Evolutionary conservation across 2,797 vertebrate species (phyloP).

Genomic region (Alca torda): DNA sequence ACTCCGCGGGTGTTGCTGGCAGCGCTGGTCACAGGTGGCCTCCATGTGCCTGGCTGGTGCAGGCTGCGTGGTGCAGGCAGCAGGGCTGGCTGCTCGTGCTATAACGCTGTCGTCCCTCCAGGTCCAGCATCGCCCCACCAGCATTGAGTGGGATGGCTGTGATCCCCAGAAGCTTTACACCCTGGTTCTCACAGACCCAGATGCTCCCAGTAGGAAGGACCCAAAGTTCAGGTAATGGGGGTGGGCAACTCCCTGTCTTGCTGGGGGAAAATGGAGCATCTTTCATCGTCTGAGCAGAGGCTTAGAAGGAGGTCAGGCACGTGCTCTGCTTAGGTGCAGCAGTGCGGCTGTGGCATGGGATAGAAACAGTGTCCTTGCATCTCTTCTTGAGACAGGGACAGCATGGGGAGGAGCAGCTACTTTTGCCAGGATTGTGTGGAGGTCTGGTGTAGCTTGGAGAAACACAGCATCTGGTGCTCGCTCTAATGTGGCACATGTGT

Average conservation of each 20-base stretch:
- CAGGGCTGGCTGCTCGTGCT: not conserved
- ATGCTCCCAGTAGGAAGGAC: slow-evolving; percentile 90
- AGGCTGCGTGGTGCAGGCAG: not conserved
- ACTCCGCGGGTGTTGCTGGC: not conserved
- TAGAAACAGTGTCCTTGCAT: not conserved
- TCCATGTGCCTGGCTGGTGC: not conserved
- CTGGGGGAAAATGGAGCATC: not conserved
- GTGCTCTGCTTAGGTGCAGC: rapidly evolving
- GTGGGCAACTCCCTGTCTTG: not conserved
- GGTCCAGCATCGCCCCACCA: slow-evolving; percentile 78
- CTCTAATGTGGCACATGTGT: rapidly evolving
- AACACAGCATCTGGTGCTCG: not conserved
- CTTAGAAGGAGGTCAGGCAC: not conserved
- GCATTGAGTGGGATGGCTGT: slow-evolving; percentile 88
- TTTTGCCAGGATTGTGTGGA: not conserved
- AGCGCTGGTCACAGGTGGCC: not conserved
- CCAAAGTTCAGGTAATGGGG: slow-evolving; percentile 86
- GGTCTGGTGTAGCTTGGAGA: not conserved
- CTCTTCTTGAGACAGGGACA: not conserved
- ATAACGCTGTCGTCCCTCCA: not conserved
- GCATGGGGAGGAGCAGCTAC: not conserved
- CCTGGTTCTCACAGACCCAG: slow-evolving; percentile 90
- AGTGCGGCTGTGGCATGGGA: not conserved
- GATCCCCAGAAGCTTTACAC: slow-evolving; percentile 89
- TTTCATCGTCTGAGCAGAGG: not conserved